These are phyloP conservation scores for Typhlichthys subterraneus DNA, from an alignment of 2,797 vertebrate genomes.

Conservation along the genomic window DNA sequence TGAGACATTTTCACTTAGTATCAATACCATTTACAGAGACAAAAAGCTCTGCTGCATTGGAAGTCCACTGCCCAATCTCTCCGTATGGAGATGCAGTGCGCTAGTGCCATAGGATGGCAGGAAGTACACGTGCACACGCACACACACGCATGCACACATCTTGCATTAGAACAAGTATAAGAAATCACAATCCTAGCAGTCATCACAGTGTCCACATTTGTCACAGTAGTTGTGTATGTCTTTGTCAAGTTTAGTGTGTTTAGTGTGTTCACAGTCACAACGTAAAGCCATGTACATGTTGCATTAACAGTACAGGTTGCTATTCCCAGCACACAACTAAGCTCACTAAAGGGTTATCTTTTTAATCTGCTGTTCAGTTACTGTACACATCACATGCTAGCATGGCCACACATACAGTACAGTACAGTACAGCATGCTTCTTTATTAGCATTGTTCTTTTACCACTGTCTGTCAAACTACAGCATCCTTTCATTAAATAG, in stretches of 20 bases:
- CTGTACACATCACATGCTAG: constrained; percentile 5
- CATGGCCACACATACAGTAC: constrained; percentile 14
- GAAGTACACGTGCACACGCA: too few relatives aligned
- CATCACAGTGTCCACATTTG: too few relatives aligned
- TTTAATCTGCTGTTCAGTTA: constrained; percentile 22
- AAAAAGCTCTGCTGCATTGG: constrained; percentile 26
- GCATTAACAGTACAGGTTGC: constrained; percentile 14
- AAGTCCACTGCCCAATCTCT: constrained; percentile 43
- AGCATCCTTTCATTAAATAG: constrained; percentile 26
- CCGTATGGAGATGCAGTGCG: constrained; percentile 28
- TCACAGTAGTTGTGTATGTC: too few relatives aligned
- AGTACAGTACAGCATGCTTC: background rate
- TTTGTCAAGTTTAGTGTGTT: constrained; percentile 9
- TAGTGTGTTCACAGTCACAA: constrained; percentile 38
- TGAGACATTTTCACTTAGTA: constrained; percentile 24
- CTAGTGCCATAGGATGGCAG: constrained; percentile 28
- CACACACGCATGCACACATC: too few relatives aligned
- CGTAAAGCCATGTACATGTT: constrained; percentile 23
- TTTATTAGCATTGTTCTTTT: constrained; percentile 42
- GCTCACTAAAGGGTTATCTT: constrained; percentile 20
- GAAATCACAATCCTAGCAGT: too few relatives aligned
- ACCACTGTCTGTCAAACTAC: constrained; percentile 16
- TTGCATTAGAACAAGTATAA: too few relatives aligned
- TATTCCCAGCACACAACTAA: constrained; percentile 12
- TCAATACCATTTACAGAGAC: constrained; percentile 34